Percentiles rank a stretch among this genome's conserved stretches.
Evolutionary conservation across 2,797 vertebrate genomes (phyloP).

Genomic region (Acrossocheilus fasciatus): DNA sequence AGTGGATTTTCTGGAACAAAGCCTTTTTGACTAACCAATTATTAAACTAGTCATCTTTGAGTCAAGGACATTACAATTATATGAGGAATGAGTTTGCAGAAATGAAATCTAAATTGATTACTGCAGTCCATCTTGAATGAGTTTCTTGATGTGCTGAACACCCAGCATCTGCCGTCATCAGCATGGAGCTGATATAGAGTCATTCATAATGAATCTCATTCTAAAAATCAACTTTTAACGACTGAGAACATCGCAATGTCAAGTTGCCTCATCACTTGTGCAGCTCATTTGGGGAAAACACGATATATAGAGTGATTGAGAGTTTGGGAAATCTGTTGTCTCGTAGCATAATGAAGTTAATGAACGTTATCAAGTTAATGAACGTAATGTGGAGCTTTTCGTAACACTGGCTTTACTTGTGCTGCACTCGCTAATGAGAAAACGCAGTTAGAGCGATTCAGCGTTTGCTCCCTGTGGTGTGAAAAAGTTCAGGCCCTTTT

Average conservation of each 20-base stretch:
- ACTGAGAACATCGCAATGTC: background rate
- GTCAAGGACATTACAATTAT: constrained; percentile 39
- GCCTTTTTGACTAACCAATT: constrained; percentile 53
- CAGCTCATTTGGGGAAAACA: constrained; percentile 3
- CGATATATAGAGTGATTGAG: constrained; percentile 4
- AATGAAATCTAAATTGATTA: background rate
- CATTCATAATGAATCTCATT: background rate
- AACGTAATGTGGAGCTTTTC: background rate
- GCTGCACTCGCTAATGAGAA: constrained; percentile 35
- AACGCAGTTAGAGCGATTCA: constrained; percentile 6
- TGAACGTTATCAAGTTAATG: constrained; percentile 51
- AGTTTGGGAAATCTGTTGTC: constrained; percentile 31
- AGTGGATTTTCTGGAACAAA: background rate
- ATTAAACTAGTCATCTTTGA: constrained; percentile 58
- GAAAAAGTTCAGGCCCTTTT: constrained; percentile 19
- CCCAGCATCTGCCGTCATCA: constrained; percentile 2
- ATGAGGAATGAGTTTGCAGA: background rate
- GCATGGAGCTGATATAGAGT: background rate
- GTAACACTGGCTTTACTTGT: background rate
- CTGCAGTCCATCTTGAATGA: background rate
- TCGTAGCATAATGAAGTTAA: constrained; percentile 34
- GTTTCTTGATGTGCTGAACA: background rate
- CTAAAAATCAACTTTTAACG: background rate
- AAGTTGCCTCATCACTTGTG: constrained; percentile 5
- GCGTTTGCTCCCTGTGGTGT: constrained; percentile 4